Evolutionary conservation across 2,888 invertebrate species (phyloP), one percentile per base, ranked within the genome.

Genomic region (Disparrhopalites patrizii): DNA sequence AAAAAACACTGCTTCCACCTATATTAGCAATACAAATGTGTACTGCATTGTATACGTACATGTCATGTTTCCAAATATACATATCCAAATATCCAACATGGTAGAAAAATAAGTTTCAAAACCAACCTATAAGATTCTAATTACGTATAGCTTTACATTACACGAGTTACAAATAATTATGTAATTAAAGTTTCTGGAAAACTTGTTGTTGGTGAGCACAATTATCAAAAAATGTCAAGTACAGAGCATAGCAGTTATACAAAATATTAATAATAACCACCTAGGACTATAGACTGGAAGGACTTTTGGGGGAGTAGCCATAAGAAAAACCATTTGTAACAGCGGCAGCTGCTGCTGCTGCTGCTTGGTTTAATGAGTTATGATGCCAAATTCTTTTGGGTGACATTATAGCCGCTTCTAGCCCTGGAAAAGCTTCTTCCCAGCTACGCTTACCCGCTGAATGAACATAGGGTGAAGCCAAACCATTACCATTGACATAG

Each of bases 401-500:
- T 23, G 62, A 62, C n/a, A 70, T 57, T n/a, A 68, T 38, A 62
- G 65, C 61, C 28, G 57, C 20, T 20, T 67, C 71, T 30, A 62
- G 54, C 15, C 66, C 68, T 15, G 55, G 63, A 25, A 71, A 71
- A n/a, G 70, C 70, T 25, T 73, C 72, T 15, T 73, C 70, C 68
- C 69, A 73, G 3, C 60, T 60, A 8, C 72, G 56, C 40, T 72
- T 72, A n/a, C 68, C 68, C 28, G 23, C 58, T 3, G 31, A 20
- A 18, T 25, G 33, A 20, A 58, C 31, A 55, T 31, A 54, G 10
- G 36, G 36, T 1, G 58, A 13, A 13, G 51, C 57, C 28, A 54
- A 60, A 23, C 56, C 62, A 30, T 51, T 60, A 5, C 65, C 67
- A 40, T 62, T 69, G 18, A 68, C 36, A 20, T 43, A 15, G 10